A percentile compares a stretch with the other conserved stretches of the same genome.
Conservation (phyloP, 2,113 vertebrate genomes). For the Callopanchax toddi region DNA sequence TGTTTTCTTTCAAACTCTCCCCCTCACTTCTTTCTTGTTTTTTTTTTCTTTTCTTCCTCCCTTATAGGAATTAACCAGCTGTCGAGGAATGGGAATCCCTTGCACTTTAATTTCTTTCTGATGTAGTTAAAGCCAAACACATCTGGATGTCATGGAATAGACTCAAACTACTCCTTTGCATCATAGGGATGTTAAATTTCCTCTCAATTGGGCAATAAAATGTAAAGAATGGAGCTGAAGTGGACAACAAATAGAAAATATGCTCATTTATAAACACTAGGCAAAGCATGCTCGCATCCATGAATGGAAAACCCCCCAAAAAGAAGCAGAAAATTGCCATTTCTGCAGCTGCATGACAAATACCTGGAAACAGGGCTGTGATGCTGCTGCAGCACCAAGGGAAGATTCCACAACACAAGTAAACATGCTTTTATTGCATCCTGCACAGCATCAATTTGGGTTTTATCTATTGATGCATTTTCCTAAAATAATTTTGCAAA, state of each 20-base stretch:
- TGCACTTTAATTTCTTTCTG: slow-evolving; percentile 63
- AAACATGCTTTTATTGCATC: slow-evolving; percentile 30
- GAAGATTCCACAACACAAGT: slow-evolving; percentile 17
- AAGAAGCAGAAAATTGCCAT: slow-evolving; percentile 6
- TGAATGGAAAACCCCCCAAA: background rate
- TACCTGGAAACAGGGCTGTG: slow-evolving; percentile 31
- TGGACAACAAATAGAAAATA: slow-evolving; percentile 35
- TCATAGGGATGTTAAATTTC: slow-evolving; percentile 6
- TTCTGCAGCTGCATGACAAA: slow-evolving; percentile 19
- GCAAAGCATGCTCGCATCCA: slow-evolving; percentile 8
- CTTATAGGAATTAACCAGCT: slow-evolving; percentile 73
- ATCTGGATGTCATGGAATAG: slow-evolving; percentile 39
- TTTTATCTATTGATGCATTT: slow-evolving; percentile 9
- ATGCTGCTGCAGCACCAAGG: slow-evolving; percentile 9
- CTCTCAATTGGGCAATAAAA: slow-evolving; percentile 30
- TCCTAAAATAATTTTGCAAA: slow-evolving; percentile 7
- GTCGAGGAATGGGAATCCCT: slow-evolving; percentile 73
- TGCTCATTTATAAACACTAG: slow-evolving; percentile 49
- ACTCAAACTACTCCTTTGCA: slow-evolving; percentile 27
- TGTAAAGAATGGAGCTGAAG: slow-evolving; percentile 16
- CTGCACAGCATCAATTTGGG: slow-evolving; percentile 11
- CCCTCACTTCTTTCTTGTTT: slow-evolving; percentile 28
- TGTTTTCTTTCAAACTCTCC: slow-evolving; percentile 70
- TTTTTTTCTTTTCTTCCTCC: slow-evolving; percentile 32
- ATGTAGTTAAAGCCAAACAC: slow-evolving; percentile 61